Conservation (phyloP, 2,888 invertebrate genomes). For the Pegoplata infirma region DNA sequence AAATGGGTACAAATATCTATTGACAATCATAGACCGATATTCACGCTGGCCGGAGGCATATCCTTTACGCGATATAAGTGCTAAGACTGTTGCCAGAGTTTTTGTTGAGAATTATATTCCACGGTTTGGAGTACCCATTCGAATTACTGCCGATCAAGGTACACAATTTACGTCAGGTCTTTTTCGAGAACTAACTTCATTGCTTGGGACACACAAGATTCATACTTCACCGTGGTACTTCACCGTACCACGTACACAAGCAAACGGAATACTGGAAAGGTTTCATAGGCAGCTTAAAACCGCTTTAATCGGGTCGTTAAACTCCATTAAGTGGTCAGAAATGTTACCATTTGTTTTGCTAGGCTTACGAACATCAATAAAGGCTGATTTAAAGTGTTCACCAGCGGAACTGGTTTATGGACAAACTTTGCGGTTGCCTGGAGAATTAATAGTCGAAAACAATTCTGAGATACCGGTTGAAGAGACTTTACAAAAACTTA, state of each 20-base stretch:
- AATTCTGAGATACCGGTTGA: background rate
- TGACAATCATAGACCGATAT: background rate
- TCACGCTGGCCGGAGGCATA: background rate
- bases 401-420: background rate
- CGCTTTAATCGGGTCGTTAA: background rate
- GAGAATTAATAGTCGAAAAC: background rate
- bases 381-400: background rate
- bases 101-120: conserved; percentile 5
- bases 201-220: conserved; percentile 1
- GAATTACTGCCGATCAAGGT: background rate
- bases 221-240: background rate
- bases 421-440: background rate
- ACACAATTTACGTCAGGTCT: conserved; percentile 1
- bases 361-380: background rate
- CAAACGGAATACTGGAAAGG: background rate
- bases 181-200: background rate
- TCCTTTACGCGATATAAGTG: background rate
- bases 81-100: background rate
- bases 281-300: background rate
- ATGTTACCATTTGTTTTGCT: background rate
- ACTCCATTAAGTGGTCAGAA: background rate
- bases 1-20: background rate
- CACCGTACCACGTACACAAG: background rate
- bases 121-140: background rate
- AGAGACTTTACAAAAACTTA: background rate